Base-by-base conservation (phyloP, 1,140 invertebrate genomes). In the Diorhabda carinulata region DNA sequence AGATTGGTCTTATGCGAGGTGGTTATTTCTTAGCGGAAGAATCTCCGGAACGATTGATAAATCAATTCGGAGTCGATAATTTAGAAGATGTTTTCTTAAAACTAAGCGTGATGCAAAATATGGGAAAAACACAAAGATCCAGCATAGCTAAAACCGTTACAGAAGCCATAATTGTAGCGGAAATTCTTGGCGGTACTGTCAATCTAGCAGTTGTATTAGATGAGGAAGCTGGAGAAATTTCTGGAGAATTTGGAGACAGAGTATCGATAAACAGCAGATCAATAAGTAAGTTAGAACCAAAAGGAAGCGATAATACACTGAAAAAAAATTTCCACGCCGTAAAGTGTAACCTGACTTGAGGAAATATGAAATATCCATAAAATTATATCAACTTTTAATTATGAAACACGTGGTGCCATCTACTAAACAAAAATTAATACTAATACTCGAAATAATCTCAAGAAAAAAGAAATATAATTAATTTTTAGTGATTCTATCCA, bases 61-160 rank as follows among this genome's bases (percentile, higher is more conserved):
- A 87, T 9, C 87, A 91, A 72, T 94, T 95, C 77, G 85, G 87
- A 42, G 86, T 90, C 3, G 88, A 92, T 63, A 94, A 90, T 42
- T 81, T 98, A 7, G 96, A 98, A 81, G 92, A 94, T 64, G 95
- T 98, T 0, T 98, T 98, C 80, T 83, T 98, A 0, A 96, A 97
- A 79, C 84, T 98, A 0, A 94, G 95, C 52, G 88, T 92, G 0
- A 78, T 90, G 57, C 91, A 93, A 80, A 94, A 93, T 78, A 87
- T 89, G 84, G 91, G 91, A 43, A 91, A 92, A 73, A 81, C 90
- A 56, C 83, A 92, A 3, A 81, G 91, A 10, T 92, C 91, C 25
- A 92, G 90, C 68, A 92, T 93, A 64, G 81, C 91, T 0, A 89
- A 89, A 79, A 88, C 87, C 75, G 85, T 97, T 72, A 85, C 86